Evolutionary conservation across 2,113 vertebrate species (phyloP).

Genomic region (Syngnathus typhle): DNA sequence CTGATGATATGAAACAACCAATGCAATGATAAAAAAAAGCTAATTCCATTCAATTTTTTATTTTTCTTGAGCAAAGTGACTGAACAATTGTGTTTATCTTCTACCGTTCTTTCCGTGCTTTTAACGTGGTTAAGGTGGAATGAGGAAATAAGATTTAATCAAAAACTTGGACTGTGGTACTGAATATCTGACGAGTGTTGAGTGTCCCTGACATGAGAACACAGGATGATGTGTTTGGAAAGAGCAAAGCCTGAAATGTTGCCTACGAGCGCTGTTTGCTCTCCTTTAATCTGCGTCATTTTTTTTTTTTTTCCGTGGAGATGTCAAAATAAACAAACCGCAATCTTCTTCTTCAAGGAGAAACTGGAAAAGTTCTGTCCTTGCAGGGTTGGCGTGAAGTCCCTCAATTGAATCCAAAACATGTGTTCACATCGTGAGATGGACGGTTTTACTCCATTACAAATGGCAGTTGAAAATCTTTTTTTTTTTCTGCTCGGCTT

Average conservation of each 20-base stretch:
- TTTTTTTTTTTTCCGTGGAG: constrained; percentile 32
- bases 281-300: constrained; percentile 39
- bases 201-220: constrained; percentile 27
- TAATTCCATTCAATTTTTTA: neutral
- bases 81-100: neutral
- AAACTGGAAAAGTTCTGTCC: constrained; percentile 27
- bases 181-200: constrained; percentile 15
- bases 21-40: neutral
- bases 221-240: constrained; percentile 21
- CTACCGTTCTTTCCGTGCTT: neutral
- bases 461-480: neutral
- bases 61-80: neutral
- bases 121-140: constrained; percentile 5
- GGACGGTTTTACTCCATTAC: neutral
- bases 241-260: constrained; percentile 23
- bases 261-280: constrained; percentile 7
- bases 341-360: constrained; percentile 33
- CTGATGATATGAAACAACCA: neutral
- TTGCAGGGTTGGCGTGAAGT: constrained; percentile 5
- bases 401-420: neutral
- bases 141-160: constrained; percentile 5
- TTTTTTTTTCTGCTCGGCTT: too few relatives aligned
- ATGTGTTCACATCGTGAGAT: neutral
- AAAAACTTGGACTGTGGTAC: constrained; percentile 1
- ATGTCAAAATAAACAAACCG: constrained; percentile 37